A percentile compares a stretch with the other conserved stretches of the same genome.
phyloP scores from a whole-genome alignment of 2,113 vertebrate genomes.

The Taurulus bubalis region DNA sequence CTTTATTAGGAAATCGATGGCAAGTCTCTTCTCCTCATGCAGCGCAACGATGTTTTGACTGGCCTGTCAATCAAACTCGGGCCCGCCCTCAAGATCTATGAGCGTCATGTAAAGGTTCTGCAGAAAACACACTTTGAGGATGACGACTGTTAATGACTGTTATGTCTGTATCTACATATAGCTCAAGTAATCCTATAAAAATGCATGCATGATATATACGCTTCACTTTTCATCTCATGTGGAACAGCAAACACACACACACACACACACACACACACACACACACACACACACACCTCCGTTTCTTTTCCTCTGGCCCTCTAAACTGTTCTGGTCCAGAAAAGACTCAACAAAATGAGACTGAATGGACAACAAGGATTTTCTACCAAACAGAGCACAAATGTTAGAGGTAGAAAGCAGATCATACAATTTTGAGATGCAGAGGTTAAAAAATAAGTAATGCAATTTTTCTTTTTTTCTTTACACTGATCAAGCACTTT shows the following conservation, averaged over 20 bases:
- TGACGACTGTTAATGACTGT: constrained; percentile 80
- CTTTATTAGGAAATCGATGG: constrained; percentile 89
- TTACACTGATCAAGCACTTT: constrained; percentile 52
- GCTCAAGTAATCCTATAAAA: constrained; percentile 35
- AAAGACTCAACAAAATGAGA: constrained; percentile 2
- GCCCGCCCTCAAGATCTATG: constrained; percentile 92
- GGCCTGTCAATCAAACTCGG: constrained; percentile 91
- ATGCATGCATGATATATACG: constrained; percentile 51
- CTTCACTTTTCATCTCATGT: constrained; percentile 50
- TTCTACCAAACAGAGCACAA: constrained; percentile 42
- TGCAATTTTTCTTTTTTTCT: constrained; percentile 33
- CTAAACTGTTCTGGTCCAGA: constrained; percentile 29
- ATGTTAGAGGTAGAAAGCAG: not conserved
- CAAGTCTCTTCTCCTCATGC: constrained; percentile 92
- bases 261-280: constrained; percentile 26
- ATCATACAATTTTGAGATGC: not conserved
- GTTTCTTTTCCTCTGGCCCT: constrained; percentile 5
- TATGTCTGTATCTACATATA: constrained; percentile 49
- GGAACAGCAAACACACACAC: not conserved
- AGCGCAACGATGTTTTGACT: constrained; percentile 90
- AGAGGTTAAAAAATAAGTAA: constrained; percentile 22
- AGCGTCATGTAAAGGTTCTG: constrained; percentile 90
- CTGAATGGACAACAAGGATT: constrained; percentile 34
- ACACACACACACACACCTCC: constrained; percentile 10
- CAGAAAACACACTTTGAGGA: constrained; percentile 91